Evolutionary conservation across 2,888 invertebrate genomes (phyloP), one percentile per base, ranked within the genome.

Genomic region (Dolichopus griseipennis): DNA sequence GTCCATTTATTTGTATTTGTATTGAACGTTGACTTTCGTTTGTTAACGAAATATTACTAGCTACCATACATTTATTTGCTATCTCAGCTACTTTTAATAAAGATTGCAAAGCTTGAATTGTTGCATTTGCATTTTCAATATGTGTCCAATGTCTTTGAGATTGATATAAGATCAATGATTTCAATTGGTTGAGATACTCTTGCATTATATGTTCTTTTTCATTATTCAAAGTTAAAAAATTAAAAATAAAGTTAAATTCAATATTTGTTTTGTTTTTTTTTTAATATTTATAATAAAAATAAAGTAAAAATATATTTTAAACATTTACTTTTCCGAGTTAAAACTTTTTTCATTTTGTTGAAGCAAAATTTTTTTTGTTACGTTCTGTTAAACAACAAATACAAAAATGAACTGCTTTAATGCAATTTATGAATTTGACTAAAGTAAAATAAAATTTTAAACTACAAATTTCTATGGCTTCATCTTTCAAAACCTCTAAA

Each of bases 61-160:
- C 67, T 21, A 68, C 66, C 22, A 67, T 64, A 63, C 63, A 61
- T 65, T 64, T n/a, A 67, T 22, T 20, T 62, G 21, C 77, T 33
- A 81, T 75, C 69, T 79, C 80, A 15, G 80, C 80, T 18, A 82
- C 80, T 70, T 79, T 80, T 0, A 82, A 70, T 21, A 82, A 74
- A 0, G 79, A 78, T 52, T 81, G 81, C 34, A 82, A 73, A 0
- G 79, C 75, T 68, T 79, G 77, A n/a, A 80, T 75, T 7, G 82
- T 76, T 0, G 74, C 74, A 71, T 79, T 78, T 65, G 78, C 77
- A 66, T 76, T 73, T 10, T 77, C 73, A 69, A 75, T 75, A 67
- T 77, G 75, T 61, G 75, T 68, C 77, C 78, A 78, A 68, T 78
- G 75, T 37, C 71, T 68, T 20, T 71, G 65, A 9, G 80, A 79